Evolutionary conservation across 2,888 invertebrate species (phyloP), one percentile per base, ranked within the genome.

Genomic region (Balanococcus diminutus): DNA sequence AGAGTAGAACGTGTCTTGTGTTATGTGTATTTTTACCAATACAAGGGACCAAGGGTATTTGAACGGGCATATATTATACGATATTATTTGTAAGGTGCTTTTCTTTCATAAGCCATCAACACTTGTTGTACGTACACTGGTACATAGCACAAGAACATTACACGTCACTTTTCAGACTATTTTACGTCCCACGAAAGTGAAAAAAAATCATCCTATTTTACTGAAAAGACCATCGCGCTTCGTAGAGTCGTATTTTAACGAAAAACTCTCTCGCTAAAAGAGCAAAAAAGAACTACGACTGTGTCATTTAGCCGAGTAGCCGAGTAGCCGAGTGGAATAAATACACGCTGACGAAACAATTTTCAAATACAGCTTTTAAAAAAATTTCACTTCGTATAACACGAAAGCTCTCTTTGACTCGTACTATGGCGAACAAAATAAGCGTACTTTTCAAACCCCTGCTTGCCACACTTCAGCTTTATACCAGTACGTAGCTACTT

Each of bases 281-380:
- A 22, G 14, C 31, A 28, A 31, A 72, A 31, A 72, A 25, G 31
- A 72, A 72, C 31, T 16, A 22, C 6, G 42, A 72, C 25, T 11
- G 19, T 11, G 19, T 42, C 16, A 42, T 42, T 42, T 42, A 42
- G 42, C 42, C 11, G 16, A 22, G 19, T 72, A 72, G 72, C 72
- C 72, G 72, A 22, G 19, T 72, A 72, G 72, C 72, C 72, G 72
- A 72, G 72, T 72, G 72, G 72, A 72, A 72, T 72, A 72, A 72
- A 72, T 72, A 72, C 72, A 72, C 72, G 72, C 72, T 72, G 72
- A 72, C 72, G 72, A 72, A 72, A 72, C 72, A 72, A 72, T 72
- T 72, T 72, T 72, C 28, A 3, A 11, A 42, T 42, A 6, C 56
- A 56, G 56, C 56, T 56, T 56, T 56, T 5, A 56, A 42, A 42